These are phyloP conservation scores for Diprion similis DNA, from an alignment of 1,140 invertebrate species.

Conservation along the genomic window DNA sequence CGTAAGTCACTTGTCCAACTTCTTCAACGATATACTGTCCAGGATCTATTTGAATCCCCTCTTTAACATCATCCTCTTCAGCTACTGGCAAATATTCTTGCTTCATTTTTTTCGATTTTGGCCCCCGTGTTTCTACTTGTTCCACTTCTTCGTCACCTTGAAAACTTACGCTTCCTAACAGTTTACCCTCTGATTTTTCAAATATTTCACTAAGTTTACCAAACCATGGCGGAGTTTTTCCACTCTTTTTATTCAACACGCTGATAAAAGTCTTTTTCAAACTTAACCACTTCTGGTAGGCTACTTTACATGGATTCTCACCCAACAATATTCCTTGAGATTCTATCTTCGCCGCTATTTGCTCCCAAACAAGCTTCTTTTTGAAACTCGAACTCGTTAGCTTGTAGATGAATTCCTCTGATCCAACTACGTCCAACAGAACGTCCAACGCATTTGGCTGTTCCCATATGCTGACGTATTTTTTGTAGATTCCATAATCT, in stretches of 20 bases:
- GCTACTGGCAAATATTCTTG: not conserved
- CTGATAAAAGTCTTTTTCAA: not conserved
- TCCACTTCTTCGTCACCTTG: not conserved
- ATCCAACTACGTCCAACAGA: not conserved
- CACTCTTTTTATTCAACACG: not conserved
- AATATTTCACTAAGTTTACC: not conserved
- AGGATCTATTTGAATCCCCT: not conserved
- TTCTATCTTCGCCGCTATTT: not conserved
- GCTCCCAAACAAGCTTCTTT: not conserved
- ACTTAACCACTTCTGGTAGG: not conserved
- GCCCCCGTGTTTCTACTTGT: not conserved
- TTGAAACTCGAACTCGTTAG: not conserved
- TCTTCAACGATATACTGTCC: not conserved
- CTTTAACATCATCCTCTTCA: not conserved
- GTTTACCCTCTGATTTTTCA: not conserved
- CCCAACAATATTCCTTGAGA: not conserved
- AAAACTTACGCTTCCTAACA: not conserved
- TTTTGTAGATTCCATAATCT: not conserved
- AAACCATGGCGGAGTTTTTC: not conserved
- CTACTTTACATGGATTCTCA: not conserved
- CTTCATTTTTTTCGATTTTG: not conserved
- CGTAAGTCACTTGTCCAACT: not conserved
- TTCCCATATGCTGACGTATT: not conserved
- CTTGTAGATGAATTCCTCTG: slow-evolving; percentile 2
- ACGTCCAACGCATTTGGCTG: not conserved